Evolutionary conservation across 2,797 vertebrate species (phyloP).

Genomic region (Thripadectes ignobilis): DNA sequence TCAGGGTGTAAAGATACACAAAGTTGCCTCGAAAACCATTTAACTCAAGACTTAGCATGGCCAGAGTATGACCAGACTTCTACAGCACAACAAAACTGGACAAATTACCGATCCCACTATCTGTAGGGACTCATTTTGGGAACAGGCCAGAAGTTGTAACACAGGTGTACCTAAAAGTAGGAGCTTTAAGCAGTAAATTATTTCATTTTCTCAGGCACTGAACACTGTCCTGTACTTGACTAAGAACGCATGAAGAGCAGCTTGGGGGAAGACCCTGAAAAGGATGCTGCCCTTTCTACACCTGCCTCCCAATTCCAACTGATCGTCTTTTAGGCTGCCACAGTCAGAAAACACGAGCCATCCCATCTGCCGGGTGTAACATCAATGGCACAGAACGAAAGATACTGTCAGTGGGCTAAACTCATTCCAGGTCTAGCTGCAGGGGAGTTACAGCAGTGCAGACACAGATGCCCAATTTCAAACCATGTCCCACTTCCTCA

Average conservation of each 20-base stretch:
- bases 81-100: neutral
- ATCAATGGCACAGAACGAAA: neutral
- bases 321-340: neutral
- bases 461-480: neutral
- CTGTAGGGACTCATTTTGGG: neutral
- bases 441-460: neutral
- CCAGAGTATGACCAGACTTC: neutral
- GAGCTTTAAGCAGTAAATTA: neutral
- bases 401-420: neutral
- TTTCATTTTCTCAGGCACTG: neutral
- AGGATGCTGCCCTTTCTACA: neutral
- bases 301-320: neutral
- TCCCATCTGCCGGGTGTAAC: neutral
- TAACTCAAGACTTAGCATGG: neutral
- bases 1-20: neutral
- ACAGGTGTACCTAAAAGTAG: neutral
- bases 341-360: neutral
- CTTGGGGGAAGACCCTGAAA: neutral
- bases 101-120: neutral
- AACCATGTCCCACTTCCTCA: conserved; percentile 9
- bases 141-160: neutral
- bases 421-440: neutral
- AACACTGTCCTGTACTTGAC: neutral
- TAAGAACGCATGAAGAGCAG: neutral
- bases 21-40: neutral